These are phyloP conservation scores for Antheraea mylitta DNA, from an alignment of 1,140 invertebrate genomes.

Conservation along the genomic window DNA sequence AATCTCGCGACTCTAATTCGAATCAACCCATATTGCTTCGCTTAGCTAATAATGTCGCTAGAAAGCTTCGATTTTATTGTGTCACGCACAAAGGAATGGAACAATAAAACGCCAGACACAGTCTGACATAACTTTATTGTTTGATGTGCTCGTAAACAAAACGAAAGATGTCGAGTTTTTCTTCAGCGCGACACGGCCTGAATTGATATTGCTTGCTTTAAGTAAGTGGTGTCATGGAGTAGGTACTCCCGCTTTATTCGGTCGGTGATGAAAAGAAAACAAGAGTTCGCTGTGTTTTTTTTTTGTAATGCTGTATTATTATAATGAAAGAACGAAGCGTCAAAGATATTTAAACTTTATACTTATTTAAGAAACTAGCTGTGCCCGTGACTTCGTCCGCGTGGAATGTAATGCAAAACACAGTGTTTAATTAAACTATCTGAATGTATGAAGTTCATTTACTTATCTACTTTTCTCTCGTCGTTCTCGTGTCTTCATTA, in stretches of 20 bases:
- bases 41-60: background rate
- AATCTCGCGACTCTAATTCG: too few relatives aligned
- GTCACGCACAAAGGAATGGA: background rate
- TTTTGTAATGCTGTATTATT: too few relatives aligned
- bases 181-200: background rate
- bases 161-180: slow-evolving; percentile 1
- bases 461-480: too few relatives aligned
- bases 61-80: background rate
- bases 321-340: too few relatives aligned
- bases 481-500: too few relatives aligned
- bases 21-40: background rate
- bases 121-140: slow-evolving; percentile 2
- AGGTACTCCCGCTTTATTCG: background rate
- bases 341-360: too few relatives aligned
- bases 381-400: too few relatives aligned
- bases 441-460: too few relatives aligned
- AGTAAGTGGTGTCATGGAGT: background rate
- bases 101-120: background rate
- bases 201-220: slow-evolving; percentile 2
- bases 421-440: too few relatives aligned
- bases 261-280: background rate
- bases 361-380: too few relatives aligned
- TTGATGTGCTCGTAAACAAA: background rate
- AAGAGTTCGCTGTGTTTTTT: background rate
- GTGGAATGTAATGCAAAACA: too few relatives aligned